These are phyloP conservation scores for Taurulus bubalis DNA, from an alignment of 2,113 vertebrate species.

Conservation along the genomic window DNA sequence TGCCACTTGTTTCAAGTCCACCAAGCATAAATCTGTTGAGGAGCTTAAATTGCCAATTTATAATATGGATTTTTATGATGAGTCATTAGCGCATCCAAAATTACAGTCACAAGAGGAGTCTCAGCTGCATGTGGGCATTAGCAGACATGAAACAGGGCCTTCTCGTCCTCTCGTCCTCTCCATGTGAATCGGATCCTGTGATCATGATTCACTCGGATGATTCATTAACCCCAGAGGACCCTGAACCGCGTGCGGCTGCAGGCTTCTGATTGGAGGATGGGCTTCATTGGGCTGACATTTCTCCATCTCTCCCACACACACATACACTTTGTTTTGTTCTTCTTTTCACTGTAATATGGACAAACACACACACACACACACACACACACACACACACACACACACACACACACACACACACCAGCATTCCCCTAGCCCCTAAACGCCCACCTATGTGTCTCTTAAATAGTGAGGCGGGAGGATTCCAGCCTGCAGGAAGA, in stretches of 20 bases:
- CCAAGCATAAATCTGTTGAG: background rate
- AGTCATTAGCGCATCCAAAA: background rate
- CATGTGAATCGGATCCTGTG: background rate
- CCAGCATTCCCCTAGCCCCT: constrained; percentile 40
- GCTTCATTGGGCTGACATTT: constrained; percentile 25
- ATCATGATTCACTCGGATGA: constrained; percentile 13
- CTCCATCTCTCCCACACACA: constrained; percentile 30
- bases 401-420: background rate
- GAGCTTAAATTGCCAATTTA: background rate
- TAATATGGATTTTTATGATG: background rate
- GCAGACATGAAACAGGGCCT: background rate
- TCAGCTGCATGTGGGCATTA: constrained; percentile 3
- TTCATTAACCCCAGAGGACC: constrained; percentile 28
- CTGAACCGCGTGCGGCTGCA: constrained; percentile 2
- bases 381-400: background rate
- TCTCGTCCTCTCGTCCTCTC: background rate
- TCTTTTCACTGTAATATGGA: constrained; percentile 15
- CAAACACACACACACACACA: background rate
- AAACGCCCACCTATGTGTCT: constrained; percentile 24
- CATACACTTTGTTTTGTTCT: background rate
- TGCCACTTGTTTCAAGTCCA: constrained; percentile 7
- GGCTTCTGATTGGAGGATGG: constrained; percentile 20
- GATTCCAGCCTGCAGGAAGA: constrained; percentile 19
- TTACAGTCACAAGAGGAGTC: background rate
- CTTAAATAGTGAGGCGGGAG: constrained; percentile 34